Base-by-base conservation (phyloP, 1,140 invertebrate genomes). In the Camponotus pennsylvanicus region DNA sequence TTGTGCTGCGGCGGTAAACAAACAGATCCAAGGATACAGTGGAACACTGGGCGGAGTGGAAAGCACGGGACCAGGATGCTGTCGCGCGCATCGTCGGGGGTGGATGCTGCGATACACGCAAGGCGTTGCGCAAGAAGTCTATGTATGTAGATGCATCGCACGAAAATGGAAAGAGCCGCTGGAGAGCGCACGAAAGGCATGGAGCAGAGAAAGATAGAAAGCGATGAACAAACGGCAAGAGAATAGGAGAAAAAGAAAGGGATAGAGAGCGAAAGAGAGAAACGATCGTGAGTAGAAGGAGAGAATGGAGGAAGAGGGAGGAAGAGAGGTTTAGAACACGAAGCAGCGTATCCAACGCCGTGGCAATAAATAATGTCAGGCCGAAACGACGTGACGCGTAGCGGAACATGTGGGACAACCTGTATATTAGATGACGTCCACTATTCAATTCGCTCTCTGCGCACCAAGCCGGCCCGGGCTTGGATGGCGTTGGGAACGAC, bases 371-470 rank as follows among this genome's bases (percentile, higher is more conserved):
- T 90, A 90, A 90, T 82, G 86, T 88, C 88, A 67, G 77, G 66
- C 82, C 80, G 59, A 91, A 88, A 91, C 82, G 87, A 88, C 86
- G 85, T 88, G 82, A 91, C 85, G 88, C 86, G 89, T 89, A 85
- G 87, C 66, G 87, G 87, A 93, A 93, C 92, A 93, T 91, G 92
- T 91, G 91, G 89, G 88, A 92, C 91, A 90, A 85, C 86, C 91
- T 92, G 91, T 93, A 92, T 92, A 93, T 93, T 90, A 92, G 89
- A 93, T 93, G 93, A 93, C 90, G 86, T 89, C 90, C 89, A 92
- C 88, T 89, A 92, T 93, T 92, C 90, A 92, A 92, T 93, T 92
- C 89, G 85, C 87, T 78, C 83, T 85, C 88, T 88, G 73, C 59
- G 87, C 45, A 79, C 82, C 52, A 55, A 64, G 59, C 55, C 79